Evolutionary conservation across 1,140 invertebrate species (phyloP), one percentile per base, ranked within the genome.

Genomic region (Cepaea nemoralis): DNA sequence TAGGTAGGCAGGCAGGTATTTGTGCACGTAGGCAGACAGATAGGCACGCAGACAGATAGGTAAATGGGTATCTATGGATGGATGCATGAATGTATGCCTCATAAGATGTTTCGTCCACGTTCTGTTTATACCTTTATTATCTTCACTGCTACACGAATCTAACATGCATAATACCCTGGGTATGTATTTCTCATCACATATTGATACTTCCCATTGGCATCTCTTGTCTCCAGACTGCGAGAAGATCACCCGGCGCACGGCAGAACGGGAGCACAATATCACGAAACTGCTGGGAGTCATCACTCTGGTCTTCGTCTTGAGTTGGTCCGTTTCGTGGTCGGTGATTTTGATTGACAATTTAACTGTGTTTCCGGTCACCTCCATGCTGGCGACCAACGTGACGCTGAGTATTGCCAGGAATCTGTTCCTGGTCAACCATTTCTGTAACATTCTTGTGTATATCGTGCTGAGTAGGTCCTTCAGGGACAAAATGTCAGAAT

Each of bases 361-460:
- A 27, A 8, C 35, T n/a, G 48, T 59, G 19, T 5, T 55, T 3
- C 33, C 67, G 1, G n/a, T 67, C 14, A 22, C 35, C 8, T 8
- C 22, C 27, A 35, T 69, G 27, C 5, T 8, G 67, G 27, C 78
- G 1, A 80, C 33, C 1, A 31, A 80, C 39, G 42, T 80, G 78
- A 73, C 45, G 1, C 42, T 70, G 19, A 80, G 78, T 35, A 48
- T 80, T 0, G 67, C 67, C 5, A 16, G 45, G 1, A 40, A 80
- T 33, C 33, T 80, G 67, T 80, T 80, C 45, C 37, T 80, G 67
- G 48, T 80, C 27, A 80, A 80, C 78, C 78, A 80, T 35, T 71
- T 80, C 48, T 80, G 67, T 40, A 80, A 80, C 48, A 73, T 80
- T 19, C 1, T 80, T 10, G 67, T 80, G 27, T 80, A 80, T 69